Percentiles rank a stretch among this genome's conserved stretches.
These are phyloP conservation scores for Ginglymostoma cirratum DNA, from an alignment of 2,113 vertebrate genomes.

Conservation along the genomic window DNA sequence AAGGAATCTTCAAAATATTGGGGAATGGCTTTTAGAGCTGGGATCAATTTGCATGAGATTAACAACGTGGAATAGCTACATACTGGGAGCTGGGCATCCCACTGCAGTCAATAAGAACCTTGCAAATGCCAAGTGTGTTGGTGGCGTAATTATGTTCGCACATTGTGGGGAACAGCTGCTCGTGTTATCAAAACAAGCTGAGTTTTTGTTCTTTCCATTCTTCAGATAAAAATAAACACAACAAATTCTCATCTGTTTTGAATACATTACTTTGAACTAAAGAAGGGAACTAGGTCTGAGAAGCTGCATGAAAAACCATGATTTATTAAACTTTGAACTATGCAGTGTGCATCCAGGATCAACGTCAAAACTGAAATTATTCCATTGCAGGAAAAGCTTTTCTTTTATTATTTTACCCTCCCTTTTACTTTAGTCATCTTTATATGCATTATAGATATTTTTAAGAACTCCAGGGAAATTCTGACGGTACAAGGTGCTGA, in stretches of 20 bases:
- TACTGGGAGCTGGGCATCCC: background rate
- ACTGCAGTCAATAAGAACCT: background rate
- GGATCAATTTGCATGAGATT: background rate
- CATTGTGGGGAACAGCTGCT: background rate
- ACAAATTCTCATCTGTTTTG: background rate
- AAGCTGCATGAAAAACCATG: background rate
- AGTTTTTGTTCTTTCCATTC: slow-evolving; percentile 15
- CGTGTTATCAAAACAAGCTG: slow-evolving; percentile 20
- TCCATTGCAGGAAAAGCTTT: background rate
- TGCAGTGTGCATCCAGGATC: background rate
- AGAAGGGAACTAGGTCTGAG: background rate
- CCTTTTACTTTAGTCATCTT: background rate
- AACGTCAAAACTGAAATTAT: background rate
- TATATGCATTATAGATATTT: background rate
- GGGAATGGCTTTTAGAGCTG: background rate
- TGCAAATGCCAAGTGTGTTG: background rate
- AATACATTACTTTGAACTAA: slow-evolving; percentile 4
- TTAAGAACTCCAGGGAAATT: background rate
- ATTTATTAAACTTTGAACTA: background rate
- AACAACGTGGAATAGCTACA: background rate
- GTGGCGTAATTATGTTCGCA: background rate
- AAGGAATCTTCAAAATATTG: background rate
- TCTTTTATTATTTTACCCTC: background rate
- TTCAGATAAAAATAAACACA: slow-evolving; percentile 23
- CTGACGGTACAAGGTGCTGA: background rate